Base-by-base conservation (phyloP, 1,140 invertebrate genomes). In the Drosophila azteca region DNA sequence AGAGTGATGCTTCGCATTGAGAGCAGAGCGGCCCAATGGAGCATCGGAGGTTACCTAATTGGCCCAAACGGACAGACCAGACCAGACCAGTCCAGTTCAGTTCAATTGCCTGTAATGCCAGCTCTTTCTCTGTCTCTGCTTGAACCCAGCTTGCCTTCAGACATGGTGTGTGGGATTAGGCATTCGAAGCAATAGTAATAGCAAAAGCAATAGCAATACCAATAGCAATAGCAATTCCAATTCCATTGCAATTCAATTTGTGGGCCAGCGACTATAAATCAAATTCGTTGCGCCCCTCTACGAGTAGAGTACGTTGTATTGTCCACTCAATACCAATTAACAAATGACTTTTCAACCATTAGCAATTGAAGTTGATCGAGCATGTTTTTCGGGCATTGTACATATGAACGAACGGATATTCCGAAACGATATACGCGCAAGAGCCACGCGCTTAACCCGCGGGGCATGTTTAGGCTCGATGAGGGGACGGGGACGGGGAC, bases 261-360 rank as follows among this genome's bases (percentile, higher is more conserved):
- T 65, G 52, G 35, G 53, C 74, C 24, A 57, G 41, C 49, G 66
- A 66, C 54, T 63, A 54, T 39, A 59, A 59, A 55, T 44, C 29
- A 29, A 63, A 57, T 63, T 74, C 41, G 66, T 41, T 64, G 44
- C 59, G 67, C 53, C 45, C 60, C 55, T 63, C 17, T 39, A 20
- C 31, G 45, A 57, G 41, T 35, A 50, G 11, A 5, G 24, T 26
- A 35, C 17, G 1, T 39, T 31, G 60, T 62, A 35, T 67, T 41
- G 64, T 41, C 44, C 48, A 79, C 59, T 83, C 84, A 74, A 76
- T 79, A 78, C 78, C 82, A 85, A 85, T 85, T 85, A 81, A 88
- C 65, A 77, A 77, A 88, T 65, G 83, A 82, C 73, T 75, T 65
- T 61, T 70, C 49, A 60, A 68, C 77, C 69, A 65, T 62, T 79